Base-by-base conservation (phyloP, 1,140 invertebrate species). In the Spodoptera litura region DNA sequence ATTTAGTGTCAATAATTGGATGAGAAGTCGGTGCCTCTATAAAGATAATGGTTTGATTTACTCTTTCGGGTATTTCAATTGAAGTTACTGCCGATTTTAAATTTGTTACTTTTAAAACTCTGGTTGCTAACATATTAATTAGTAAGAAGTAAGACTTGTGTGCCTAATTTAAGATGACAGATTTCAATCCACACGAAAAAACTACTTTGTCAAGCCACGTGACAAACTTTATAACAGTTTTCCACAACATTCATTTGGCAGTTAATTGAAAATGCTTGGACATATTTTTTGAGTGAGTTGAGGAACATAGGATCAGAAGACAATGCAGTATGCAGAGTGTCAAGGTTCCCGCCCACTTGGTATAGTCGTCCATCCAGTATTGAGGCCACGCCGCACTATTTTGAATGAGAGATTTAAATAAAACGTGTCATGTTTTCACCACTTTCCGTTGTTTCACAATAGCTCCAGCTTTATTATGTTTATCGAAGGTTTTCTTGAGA, bases 371-470 rank as follows among this genome's bases (percentile, higher is more conserved):
- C 56, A 62, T 51, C 44, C 38, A 62, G 64, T 71, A 53, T 58
- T 66, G 59, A 75, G 72, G 72, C 38, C 74, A 74, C 73, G 58
- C 56, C 66, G 59, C 73, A 81, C 78, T 83, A 83, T 81, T 84
- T 84, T 83, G 75, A 85, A 85, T 83, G 81, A 62, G 74, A 75
- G 77, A 78, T 61, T 44, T 76, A 75, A 75, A 78, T 79, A 79
- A 58, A 81, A 71, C 78, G 56, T 79, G 66, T 78, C 76, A 61
- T 75, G 55, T 58, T 74, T 74, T 74, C 49, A 64, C 78, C 81
- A 83, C 82, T 84, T 81, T 80, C 80, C 80, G 82, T 58, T 70
- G 70, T 80, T 78, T 76, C 73, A 78, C 82, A 79, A 77, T 62
- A 62, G 20, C 25, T 44, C 12, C 44, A 52, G 55, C 55, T 59